Evolutionary conservation across 2,888 invertebrate species (phyloP), one percentile per base, ranked within the genome.

Genomic region (Pheosia gnoma): DNA sequence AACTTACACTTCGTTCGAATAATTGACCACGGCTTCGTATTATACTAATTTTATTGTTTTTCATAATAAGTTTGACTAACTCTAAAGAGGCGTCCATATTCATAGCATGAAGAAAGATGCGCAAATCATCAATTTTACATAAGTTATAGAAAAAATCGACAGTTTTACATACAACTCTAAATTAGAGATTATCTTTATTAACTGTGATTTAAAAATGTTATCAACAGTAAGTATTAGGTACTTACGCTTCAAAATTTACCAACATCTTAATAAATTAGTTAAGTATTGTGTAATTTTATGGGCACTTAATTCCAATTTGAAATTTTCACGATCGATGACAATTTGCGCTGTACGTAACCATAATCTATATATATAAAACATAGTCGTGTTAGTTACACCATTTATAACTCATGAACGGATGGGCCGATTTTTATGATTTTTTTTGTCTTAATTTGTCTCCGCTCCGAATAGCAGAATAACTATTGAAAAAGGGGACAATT

Each of bases 221-320:
- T 79, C 82, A 88, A 85, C 80, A 86, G 82, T 86, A 85, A 81
- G 75, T 81, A 39, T 60, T 77, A 86, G 77, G 75, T 81, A 25
- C 25, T 25, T 25, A 25, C 25, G 25, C 25, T 25, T 84, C 81
- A 85, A 70, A 82, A 80, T 80, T 84, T 86, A 83, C 87, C 81
- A 85, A 82, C 79, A 84, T 79, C 83, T 87, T 85, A 87, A 88
- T 84, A 75, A 88, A 83, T 82, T 75, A 25, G 77, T 71, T 76
- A 74, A 68, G 69, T 71, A 79, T 71, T 70, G 67, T 64, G 73
- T 73, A 78, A 80, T 87, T 88, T 90, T 88, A 85, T 81, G 92
- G 91, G 91, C 89, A 91, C 91, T 91, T 91, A 91, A 93, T 92
- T 93, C 92, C 92, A 93, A 90, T 90, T 91, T 91, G 91, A 85